These are phyloP conservation scores for Drosophila bocki DNA, from an alignment of 1,140 invertebrate genomes.

Conservation along the genomic window DNA sequence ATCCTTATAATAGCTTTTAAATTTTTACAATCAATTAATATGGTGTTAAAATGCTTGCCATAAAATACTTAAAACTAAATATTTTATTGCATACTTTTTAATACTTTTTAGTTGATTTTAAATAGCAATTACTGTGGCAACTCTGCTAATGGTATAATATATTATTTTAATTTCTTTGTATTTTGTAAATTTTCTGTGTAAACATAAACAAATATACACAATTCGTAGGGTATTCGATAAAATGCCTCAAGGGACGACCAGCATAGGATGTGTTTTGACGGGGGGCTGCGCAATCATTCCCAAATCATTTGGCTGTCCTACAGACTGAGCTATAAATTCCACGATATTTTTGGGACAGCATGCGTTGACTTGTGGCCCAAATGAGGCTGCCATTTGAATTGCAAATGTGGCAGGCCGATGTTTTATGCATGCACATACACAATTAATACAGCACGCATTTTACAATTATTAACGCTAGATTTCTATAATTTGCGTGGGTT, in stretches of 20 bases:
- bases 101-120: not conserved
- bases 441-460: slow-evolving; percentile 10
- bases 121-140: not conserved
- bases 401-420: slow-evolving; percentile 25
- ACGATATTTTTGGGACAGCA: slow-evolving; percentile 35
- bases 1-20: too few relatives aligned
- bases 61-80: too few relatives aligned
- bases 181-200: not conserved
- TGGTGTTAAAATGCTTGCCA: too few relatives aligned
- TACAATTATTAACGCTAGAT: slow-evolving; percentile 19
- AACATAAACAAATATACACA: too few relatives aligned
- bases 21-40: too few relatives aligned
- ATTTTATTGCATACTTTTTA: too few relatives aligned
- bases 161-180: not conserved
- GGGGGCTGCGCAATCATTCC: slow-evolving; percentile 1
- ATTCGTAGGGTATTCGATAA: slow-evolving; percentile 8
- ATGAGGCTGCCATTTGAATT: slow-evolving; percentile 37
- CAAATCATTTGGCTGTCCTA: slow-evolving; percentile 4
- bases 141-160: not conserved
- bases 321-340: slow-evolving; percentile 19
- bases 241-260: slow-evolving; percentile 9
- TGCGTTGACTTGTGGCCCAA: slow-evolving; percentile 30
- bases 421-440: slow-evolving; percentile 42
- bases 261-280: not conserved
- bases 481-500: slow-evolving; percentile 1